Percentiles rank a stretch among this genome's conserved stretches.
phyloP scores from a whole-genome alignment of 2,888 invertebrate genomes.

The Ichneumoninae sp. region DNA sequence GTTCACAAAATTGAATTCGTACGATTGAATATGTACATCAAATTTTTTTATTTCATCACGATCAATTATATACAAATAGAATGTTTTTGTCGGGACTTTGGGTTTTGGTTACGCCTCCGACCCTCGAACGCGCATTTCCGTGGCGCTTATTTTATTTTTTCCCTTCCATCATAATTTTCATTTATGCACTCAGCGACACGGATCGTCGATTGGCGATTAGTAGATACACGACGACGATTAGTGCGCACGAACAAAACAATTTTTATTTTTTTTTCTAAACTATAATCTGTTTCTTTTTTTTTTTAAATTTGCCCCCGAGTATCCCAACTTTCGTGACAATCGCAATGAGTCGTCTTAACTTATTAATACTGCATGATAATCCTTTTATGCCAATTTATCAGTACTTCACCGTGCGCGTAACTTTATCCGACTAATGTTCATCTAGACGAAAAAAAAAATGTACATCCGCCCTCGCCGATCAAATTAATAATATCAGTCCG shows the following conservation, averaged over 20 bases:
- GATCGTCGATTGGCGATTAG: conserved; percentile 28
- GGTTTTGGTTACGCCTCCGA: conserved; percentile 36
- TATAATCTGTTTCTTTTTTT: conserved; percentile 29
- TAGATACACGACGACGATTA: conserved; percentile 45
- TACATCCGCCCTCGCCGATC: conserved; percentile 29
- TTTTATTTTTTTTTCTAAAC: conserved; percentile 48
- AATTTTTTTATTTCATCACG: conserved; percentile 82
- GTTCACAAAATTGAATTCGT: conserved; percentile 20
- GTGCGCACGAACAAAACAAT: conserved; percentile 48
- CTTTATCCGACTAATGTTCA: conserved; percentile 31
- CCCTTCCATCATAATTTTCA: conserved; percentile 1
- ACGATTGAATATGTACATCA: conserved; percentile 82
- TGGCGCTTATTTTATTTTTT: conserved; percentile 13
- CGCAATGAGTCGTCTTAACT: conserved; percentile 72
- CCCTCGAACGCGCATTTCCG: conserved; percentile 31
- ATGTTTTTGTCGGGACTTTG: conserved; percentile 73
- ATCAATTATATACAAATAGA: conserved; percentile 83
- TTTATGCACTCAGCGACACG: conserved; percentile 18
- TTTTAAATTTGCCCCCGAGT: conserved; percentile 31
- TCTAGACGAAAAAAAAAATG: conserved; percentile 13
- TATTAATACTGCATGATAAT: conserved; percentile 83
- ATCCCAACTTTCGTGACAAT: conserved; percentile 45
- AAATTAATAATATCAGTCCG: conserved; percentile 45
- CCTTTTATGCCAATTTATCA: conserved; percentile 65
- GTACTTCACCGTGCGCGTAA: conserved; percentile 36